Conservation (phyloP, 2,888 invertebrate species). For the Yponomeuta sedellus region DNA sequence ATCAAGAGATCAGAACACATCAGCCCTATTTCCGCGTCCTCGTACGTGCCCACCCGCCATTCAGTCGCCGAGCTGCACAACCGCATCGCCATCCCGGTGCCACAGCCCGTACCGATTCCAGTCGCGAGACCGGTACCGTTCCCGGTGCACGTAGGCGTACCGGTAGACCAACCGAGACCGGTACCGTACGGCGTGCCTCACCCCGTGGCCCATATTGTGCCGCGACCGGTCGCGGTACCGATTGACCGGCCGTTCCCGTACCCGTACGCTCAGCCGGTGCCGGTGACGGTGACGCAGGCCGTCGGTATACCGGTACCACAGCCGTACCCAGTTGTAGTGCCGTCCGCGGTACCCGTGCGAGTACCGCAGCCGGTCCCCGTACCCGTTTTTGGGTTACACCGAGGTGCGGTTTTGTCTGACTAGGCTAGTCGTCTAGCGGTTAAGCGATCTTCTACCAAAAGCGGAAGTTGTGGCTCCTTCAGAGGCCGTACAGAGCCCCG, state of each 20-base stretch:
- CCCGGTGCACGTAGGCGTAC: slow-evolving; percentile 67
- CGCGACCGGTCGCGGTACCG: slow-evolving; percentile 60
- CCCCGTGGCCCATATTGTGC: slow-evolving; percentile 58
- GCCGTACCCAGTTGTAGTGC: slow-evolving; percentile 63
- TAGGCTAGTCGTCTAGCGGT: no score
- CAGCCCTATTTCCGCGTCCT: slow-evolving; percentile 21
- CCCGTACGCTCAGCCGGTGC: slow-evolving; percentile 71
- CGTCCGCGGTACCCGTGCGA: slow-evolving; percentile 54
- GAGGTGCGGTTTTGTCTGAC: not conserved
- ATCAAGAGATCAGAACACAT: slow-evolving; percentile 19
- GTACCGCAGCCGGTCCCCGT: slow-evolving; percentile 39
- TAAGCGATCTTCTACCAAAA: no score
- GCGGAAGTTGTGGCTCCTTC: no score
- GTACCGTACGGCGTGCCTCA: slow-evolving; percentile 55
- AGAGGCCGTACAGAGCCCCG: no score
- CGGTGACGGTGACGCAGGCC: slow-evolving; percentile 67
- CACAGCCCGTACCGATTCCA: slow-evolving; percentile 69
- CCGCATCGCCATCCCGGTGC: slow-evolving; percentile 69
- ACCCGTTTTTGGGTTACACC: slow-evolving; percentile 7
- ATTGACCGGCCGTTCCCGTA: slow-evolving; percentile 75
- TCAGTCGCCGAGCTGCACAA: slow-evolving; percentile 63
- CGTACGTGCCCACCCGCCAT: slow-evolving; percentile 48
- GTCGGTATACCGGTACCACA: slow-evolving; percentile 73
- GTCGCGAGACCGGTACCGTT: slow-evolving; percentile 67
- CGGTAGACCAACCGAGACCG: slow-evolving; percentile 52